phyloP scores from a whole-genome alignment of 2,797 vertebrate species.

The Sarcophilus harrisii region DNA sequence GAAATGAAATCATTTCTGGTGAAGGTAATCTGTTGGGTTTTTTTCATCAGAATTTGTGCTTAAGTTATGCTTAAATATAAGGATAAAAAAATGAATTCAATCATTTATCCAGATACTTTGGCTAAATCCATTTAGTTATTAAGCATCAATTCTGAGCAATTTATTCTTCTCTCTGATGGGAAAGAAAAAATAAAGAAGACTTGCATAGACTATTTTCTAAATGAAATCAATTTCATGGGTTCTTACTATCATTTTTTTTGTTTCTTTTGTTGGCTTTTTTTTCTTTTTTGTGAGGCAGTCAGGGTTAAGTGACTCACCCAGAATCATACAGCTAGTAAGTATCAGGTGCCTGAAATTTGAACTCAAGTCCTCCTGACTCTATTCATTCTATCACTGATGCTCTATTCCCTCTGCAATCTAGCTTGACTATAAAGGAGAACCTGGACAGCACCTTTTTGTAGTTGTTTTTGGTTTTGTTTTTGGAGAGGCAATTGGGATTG shows the following conservation, averaged over 20 bases:
- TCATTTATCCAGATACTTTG: constrained; percentile 16
- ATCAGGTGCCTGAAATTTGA: too few species aligned
- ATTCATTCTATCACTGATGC: too few species aligned
- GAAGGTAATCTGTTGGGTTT: background rate
- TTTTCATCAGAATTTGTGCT: background rate
- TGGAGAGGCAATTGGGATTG: too few species aligned
- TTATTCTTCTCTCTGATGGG: background rate
- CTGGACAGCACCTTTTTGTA: too few species aligned
- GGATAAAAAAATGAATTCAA: constrained; percentile 39
- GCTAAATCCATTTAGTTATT: constrained; percentile 7
- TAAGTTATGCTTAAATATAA: constrained; percentile 15
- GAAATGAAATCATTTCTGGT: background rate
- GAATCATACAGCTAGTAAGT: too few species aligned
- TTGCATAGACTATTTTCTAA: background rate
- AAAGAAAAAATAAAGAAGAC: background rate
- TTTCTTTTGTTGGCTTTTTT: too few species aligned
- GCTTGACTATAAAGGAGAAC: too few species aligned
- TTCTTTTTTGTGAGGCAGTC: too few species aligned
- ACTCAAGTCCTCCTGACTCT: too few species aligned
- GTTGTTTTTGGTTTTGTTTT: too few species aligned
- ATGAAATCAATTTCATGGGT: background rate
- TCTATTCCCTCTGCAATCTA: too few species aligned
- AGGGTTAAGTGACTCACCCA: too few species aligned
- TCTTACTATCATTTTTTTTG: background rate
- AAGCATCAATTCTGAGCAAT: background rate